Base-by-base conservation (phyloP, 2,797 vertebrate species). In the Anisognathus igniventris region DNA sequence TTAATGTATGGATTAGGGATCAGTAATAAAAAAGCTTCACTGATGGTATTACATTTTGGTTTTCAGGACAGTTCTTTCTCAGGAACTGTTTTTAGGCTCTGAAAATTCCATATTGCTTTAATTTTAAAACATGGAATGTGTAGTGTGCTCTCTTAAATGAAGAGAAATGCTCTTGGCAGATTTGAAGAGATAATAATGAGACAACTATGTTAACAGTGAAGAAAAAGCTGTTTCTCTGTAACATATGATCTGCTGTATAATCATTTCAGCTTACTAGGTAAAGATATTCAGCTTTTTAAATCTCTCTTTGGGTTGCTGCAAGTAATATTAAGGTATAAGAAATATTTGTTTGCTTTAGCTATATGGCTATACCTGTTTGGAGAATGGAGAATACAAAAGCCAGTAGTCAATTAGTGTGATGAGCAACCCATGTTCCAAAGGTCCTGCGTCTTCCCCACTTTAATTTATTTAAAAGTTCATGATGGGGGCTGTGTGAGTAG, bases 401-500 rank as follows among this genome's bases (percentile, higher is more conserved):
- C 82, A 90, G 62, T 7, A 75, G 35, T 39, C 68, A 91, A 93
- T 91, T 88, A 74, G 21, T 3, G 3, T 27, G 45, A 86, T 75
- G 19, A 91, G 65, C 66, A 87, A 54, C 24, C 7, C 3, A 10
- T 47, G 47, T 68, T 94, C 61, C 68, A 92, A 91, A 93, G 77
- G 72, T 83, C 77, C 40, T n/a, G 33, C 44, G 39, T 22, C 51
- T 77, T 83, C 42, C 73, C 70, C 86, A 51, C 5, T 42, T 89
- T 48, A 88, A 91, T 90, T 95, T 91, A 79, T 93, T 91, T 91
- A 87, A 79, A 91, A 92, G 75, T 80, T 85, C 35, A 30, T 35
- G 71, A 53, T 82, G 42, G 45, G 7, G 24, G 16, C 33, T 87
- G 39, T 3, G 9, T 60, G 57, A 92, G 42, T 13, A 72, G 57